Evolutionary conservation across 2,888 invertebrate species (phyloP).

Genomic region (Amiota communis): DNA sequence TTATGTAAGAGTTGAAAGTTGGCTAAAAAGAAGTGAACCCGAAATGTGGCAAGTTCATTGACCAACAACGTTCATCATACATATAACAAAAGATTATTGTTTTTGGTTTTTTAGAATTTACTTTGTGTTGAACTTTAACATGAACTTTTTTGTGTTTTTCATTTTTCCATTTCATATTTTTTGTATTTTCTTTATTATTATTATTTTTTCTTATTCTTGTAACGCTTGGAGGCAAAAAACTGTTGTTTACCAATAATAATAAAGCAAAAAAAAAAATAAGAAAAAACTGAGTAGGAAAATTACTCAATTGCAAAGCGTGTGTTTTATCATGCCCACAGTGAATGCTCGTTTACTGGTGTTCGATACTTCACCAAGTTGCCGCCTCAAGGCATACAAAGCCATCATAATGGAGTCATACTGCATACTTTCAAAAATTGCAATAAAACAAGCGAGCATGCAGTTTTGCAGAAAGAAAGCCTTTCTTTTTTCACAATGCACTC

Average conservation of each 20-base stretch:
- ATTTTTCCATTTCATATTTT: background rate
- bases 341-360: constrained; percentile 1
- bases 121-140: constrained; percentile 54
- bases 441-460: constrained; percentile 32
- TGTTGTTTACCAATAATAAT: constrained; percentile 22
- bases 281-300: constrained; percentile 41
- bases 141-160: constrained; percentile 35
- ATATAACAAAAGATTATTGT: constrained; percentile 42
- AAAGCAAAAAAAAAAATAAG: background rate
- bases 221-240: background rate
- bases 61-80: constrained; percentile 50
- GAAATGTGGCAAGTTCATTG: constrained; percentile 51
- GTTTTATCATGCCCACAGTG: constrained; percentile 7
- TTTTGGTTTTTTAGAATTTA: constrained; percentile 27
- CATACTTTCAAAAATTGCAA: constrained; percentile 62
- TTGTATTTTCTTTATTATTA: background rate
- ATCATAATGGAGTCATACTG: constrained; percentile 31
- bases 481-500: constrained; percentile 59
- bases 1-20: constrained; percentile 17
- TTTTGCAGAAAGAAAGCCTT: constrained; percentile 66
- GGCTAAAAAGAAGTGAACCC: constrained; percentile 14
- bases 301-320: constrained; percentile 48
- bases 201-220: too few relatives aligned
- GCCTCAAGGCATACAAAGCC: constrained; percentile 13
- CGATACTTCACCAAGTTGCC: constrained; percentile 19